phyloP scores from a whole-genome alignment of 1,140 invertebrate genomes.

The Galleria mellonella region DNA sequence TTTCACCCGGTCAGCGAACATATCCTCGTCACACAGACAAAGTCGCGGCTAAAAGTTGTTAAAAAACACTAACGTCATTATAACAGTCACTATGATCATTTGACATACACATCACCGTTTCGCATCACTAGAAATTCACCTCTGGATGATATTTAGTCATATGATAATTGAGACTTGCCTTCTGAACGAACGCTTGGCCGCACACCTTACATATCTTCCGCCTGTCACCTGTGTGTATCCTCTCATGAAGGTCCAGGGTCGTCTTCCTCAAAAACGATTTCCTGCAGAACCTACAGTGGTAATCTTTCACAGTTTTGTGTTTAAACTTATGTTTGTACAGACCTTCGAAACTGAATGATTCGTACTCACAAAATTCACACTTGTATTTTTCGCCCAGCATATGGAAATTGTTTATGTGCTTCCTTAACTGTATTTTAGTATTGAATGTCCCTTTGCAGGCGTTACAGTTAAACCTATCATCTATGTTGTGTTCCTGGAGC shows the following conservation, averaged over 20 bases:
- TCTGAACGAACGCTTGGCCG: conserved; percentile 83
- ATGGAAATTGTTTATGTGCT: conserved; percentile 52
- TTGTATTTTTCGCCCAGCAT: conserved; percentile 51
- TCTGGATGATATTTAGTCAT: conserved; percentile 59
- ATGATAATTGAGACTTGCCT: conserved; percentile 70
- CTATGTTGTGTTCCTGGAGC: conserved; percentile 36
- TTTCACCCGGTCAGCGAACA: too few relatives aligned
- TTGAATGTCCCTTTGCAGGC: conserved; percentile 53
- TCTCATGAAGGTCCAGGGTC: conserved; percentile 78
- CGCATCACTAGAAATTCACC: conserved; percentile 30
- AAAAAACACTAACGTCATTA: too few relatives aligned
- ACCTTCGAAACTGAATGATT: conserved; percentile 46
- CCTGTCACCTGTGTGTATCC: conserved; percentile 86
- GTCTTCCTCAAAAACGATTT: conserved; percentile 63
- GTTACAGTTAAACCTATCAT: conserved; percentile 49
- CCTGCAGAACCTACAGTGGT: conserved; percentile 50
- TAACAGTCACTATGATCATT: too few relatives aligned
- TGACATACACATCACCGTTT: too few relatives aligned
- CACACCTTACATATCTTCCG: conserved; percentile 86
- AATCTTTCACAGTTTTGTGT: conserved; percentile 53
- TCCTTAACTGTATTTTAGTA: conserved; percentile 33
- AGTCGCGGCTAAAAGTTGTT: too few relatives aligned
- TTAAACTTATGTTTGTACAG: conserved; percentile 59
- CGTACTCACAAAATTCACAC: conserved; percentile 53
- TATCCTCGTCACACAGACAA: too few relatives aligned